phyloP scores from a whole-genome alignment of 1,140 invertebrate species.

The Potamilus streckersoni region DNA sequence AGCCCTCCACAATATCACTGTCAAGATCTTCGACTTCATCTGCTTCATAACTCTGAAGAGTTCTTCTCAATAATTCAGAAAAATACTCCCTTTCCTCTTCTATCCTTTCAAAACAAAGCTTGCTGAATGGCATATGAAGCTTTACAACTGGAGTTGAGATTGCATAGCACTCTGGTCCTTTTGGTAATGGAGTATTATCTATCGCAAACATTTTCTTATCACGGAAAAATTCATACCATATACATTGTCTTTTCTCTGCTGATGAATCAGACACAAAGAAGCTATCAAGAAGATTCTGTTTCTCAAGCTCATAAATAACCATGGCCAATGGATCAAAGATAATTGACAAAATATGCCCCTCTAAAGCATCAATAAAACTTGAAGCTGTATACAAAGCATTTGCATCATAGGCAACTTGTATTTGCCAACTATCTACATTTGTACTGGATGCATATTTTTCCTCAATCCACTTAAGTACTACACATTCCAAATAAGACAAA shows the following conservation, averaged over 20 bases:
- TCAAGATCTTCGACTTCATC: constrained; percentile 16
- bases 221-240: not conserved
- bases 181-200: constrained; percentile 1
- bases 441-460: not conserved
- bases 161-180: constrained; percentile 19
- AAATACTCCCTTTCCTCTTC: constrained; percentile 15
- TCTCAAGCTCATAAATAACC: no score
- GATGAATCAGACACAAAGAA: not conserved
- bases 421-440: constrained; percentile 7
- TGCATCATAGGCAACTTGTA: constrained; percentile 10
- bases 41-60: not conserved
- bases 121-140: constrained; percentile 17
- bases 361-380: no score
- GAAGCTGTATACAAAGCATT: no score
- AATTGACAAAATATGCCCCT: no score
- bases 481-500: constrained; percentile 28
- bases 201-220: constrained; percentile 4
- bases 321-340: no score
- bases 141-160: constrained; percentile 7
- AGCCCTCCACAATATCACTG: constrained; percentile 3
- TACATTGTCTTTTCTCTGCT: not conserved
- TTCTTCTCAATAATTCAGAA: constrained; percentile 2
- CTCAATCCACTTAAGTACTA: constrained; percentile 9
- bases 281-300: no score
- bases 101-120: constrained; percentile 1